Evolutionary conservation across 1,140 invertebrate genomes (phyloP).

Genomic region (Drosophila gunungcola): DNA sequence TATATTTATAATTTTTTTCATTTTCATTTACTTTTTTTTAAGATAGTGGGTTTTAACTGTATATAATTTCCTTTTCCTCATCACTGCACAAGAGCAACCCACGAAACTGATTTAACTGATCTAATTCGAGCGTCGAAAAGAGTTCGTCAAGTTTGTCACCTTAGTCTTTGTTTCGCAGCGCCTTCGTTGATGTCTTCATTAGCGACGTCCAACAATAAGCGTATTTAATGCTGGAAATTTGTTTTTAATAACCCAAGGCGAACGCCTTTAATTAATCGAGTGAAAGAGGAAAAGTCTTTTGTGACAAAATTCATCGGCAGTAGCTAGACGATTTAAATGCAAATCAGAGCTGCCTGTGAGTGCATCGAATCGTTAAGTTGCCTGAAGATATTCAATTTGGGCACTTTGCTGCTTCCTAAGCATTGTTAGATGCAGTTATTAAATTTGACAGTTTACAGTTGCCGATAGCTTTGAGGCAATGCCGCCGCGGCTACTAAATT

Average conservation of each 20-base stretch:
- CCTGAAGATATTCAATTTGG: slow-evolving; percentile 68
- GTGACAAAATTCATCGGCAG: slow-evolving; percentile 47
- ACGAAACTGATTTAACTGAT: neutral
- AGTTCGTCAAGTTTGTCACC: slow-evolving; percentile 64
- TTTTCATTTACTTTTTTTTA: too few relatives aligned
- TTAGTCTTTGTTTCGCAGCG: slow-evolving; percentile 74
- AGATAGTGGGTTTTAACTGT: too few relatives aligned
- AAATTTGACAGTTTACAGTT: slow-evolving; percentile 80
- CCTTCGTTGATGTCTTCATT: slow-evolving; percentile 68
- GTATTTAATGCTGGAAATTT: slow-evolving; percentile 55
- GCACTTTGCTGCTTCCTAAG: slow-evolving; percentile 42
- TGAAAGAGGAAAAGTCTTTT: slow-evolving; percentile 48
- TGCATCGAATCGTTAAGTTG: slow-evolving; percentile 72
- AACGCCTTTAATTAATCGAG: slow-evolving; percentile 70
- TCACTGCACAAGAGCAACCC: too few relatives aligned
- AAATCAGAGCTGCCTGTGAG: slow-evolving; percentile 61
- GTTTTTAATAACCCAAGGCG: slow-evolving; percentile 72
- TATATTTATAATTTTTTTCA: too few relatives aligned
- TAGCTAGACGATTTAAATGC: slow-evolving; percentile 73
- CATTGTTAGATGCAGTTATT: slow-evolving; percentile 79
- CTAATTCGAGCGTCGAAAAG: slow-evolving; percentile 2
- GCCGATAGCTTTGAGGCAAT: slow-evolving; percentile 58
- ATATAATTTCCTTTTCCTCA: too few relatives aligned
- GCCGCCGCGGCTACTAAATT: slow-evolving; percentile 69
- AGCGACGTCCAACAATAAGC: slow-evolving; percentile 52